These are phyloP conservation scores for Cichladusa arquata DNA, from an alignment of 2,113 vertebrate species.

Conservation along the genomic window DNA sequence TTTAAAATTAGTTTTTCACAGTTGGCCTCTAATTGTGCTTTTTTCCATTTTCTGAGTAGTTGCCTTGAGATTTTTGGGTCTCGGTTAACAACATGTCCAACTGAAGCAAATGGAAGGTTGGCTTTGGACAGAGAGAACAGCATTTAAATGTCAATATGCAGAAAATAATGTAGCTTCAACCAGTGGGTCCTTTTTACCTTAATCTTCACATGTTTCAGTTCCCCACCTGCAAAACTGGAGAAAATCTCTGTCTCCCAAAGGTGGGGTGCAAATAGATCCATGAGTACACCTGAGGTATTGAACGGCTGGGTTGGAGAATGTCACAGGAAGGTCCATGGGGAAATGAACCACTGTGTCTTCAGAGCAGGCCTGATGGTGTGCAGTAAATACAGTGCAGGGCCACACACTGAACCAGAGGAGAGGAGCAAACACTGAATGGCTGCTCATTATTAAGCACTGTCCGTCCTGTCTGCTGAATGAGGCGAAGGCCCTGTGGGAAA, in stretches of 20 bases:
- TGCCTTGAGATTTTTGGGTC: not conserved
- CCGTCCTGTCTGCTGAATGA: not conserved
- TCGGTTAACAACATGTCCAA: not conserved
- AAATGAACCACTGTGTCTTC: slow-evolving; percentile 23
- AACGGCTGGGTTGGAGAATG: not conserved
- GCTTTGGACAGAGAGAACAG: not conserved
- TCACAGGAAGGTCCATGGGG: not conserved
- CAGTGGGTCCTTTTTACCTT: not conserved
- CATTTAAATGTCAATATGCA: not conserved
- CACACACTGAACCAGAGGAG: slow-evolving; percentile 10
- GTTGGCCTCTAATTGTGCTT: not conserved
- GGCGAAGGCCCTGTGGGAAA: slow-evolving; percentile 3
- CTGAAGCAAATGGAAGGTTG: not conserved
- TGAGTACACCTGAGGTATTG: not conserved
- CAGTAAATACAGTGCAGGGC: slow-evolving; percentile 20
- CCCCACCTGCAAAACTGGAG: not conserved
- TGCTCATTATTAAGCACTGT: slow-evolving; percentile 49
- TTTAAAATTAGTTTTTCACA: slow-evolving; percentile 1
- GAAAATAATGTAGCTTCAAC: not conserved
- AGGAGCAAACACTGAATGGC: slow-evolving; percentile 20
- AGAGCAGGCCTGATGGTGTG: not conserved
- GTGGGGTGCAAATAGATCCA: not conserved
- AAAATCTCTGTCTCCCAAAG: not conserved
- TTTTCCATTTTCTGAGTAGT: slow-evolving; percentile 9
- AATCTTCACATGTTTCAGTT: not conserved